Conservation (phyloP, 2,888 invertebrate genomes). For the Rhagophthalmus giganteus region DNA sequence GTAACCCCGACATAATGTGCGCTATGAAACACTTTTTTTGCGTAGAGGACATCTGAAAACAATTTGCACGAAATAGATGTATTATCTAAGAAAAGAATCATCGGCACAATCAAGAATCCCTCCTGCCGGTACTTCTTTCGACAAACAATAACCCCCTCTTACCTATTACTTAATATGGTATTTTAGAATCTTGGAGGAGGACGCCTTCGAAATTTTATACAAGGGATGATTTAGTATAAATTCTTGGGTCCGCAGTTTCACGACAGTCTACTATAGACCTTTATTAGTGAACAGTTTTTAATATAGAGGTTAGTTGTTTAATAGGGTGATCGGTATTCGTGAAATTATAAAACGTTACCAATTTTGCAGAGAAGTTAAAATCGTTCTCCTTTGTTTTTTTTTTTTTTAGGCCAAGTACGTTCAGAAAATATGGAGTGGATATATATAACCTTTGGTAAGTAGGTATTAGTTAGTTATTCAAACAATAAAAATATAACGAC, state of each 20-base stretch:
- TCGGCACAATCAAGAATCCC: too few species aligned
- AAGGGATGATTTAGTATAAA: constrained; percentile 25
- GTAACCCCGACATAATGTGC: too few species aligned
- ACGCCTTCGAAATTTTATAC: constrained; percentile 7
- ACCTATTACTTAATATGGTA: neutral
- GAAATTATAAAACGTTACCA: too few species aligned
- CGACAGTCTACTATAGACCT: constrained; percentile 8
- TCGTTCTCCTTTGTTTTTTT: too few species aligned
- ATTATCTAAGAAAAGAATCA: constrained; percentile 21
- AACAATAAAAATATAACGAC: too few species aligned
- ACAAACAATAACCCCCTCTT: constrained; percentile 14
- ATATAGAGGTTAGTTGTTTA: neutral
- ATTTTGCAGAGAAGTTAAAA: too few species aligned
- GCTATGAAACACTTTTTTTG: too few species aligned
- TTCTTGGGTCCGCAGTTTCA: neutral
- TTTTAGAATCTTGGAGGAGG: constrained; percentile 5
- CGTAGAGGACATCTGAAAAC: constrained; percentile 16
- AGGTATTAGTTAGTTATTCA: too few species aligned
- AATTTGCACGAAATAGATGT: constrained; percentile 24
- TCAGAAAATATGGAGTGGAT: too few species aligned
- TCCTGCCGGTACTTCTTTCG: constrained; percentile 11
- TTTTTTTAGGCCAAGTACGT: too few species aligned
- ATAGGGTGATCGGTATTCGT: too few species aligned
- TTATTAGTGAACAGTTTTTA: constrained; percentile 4
- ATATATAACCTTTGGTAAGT: too few species aligned